Conservation (phyloP, 2,113 vertebrate genomes). For the Trachemys scripta region DNA sequence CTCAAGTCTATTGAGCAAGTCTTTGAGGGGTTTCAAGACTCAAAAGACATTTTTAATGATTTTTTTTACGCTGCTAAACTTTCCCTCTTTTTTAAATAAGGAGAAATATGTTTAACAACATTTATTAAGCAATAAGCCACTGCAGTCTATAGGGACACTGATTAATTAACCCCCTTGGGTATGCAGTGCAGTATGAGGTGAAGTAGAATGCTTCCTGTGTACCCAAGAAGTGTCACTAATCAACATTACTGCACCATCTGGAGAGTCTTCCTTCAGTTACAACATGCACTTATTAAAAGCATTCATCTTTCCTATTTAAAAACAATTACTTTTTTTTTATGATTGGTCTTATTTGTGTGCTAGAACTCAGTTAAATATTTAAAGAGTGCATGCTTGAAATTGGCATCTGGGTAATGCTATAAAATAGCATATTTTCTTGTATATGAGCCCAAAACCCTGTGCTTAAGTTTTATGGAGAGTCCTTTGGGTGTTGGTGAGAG, state of each 20-base stretch:
- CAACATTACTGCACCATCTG: background rate
- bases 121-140: slow-evolving; percentile 59
- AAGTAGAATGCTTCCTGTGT: slow-evolving; percentile 33
- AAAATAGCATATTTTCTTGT: background rate
- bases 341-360: too few species aligned
- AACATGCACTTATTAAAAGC: background rate
- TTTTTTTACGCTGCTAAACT: background rate
- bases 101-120: slow-evolving; percentile 37
- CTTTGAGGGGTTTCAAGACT: background rate
- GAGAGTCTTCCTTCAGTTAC: background rate
- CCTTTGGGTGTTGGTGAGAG: background rate
- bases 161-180: slow-evolving; percentile 55
- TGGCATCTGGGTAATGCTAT: background rate
- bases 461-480: background rate
- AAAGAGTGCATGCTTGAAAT: background rate
- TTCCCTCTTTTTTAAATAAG: slow-evolving; percentile 30
- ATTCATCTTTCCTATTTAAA: background rate
- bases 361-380: background rate
- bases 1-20: background rate
- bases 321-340: too few species aligned
- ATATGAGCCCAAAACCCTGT: background rate
- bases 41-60: background rate
- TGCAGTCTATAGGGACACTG: background rate
- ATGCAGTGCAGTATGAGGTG: slow-evolving; percentile 14
- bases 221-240: slow-evolving; percentile 25